Percentiles rank a stretch among this genome's conserved stretches.
These are phyloP conservation scores for Caenorhabditis drosophilae DNA, from an alignment of 2,888 invertebrate genomes.

Conservation along the genomic window DNA sequence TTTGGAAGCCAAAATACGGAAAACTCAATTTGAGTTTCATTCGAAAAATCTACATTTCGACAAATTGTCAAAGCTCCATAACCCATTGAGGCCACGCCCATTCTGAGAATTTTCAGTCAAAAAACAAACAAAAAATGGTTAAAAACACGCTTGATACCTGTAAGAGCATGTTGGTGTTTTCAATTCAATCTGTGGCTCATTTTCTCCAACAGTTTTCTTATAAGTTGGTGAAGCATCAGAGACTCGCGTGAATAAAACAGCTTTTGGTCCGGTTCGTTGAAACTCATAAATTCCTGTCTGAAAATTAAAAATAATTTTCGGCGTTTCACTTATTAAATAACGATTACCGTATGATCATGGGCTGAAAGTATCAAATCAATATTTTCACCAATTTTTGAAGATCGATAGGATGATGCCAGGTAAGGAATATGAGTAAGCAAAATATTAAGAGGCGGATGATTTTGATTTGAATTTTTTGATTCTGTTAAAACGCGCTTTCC, in stretches of 20 bases:
- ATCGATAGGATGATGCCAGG: conserved; percentile 16
- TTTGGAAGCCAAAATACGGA: conserved; percentile 46
- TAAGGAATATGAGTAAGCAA: conserved; percentile 33
- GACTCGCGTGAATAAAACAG: conserved; percentile 14
- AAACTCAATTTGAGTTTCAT: conserved; percentile 20
- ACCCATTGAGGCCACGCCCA: conserved; percentile 87
- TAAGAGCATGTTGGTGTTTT: conserved; percentile 53
- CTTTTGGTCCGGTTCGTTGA: conserved; percentile 16
- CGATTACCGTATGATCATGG: conserved; percentile 71
- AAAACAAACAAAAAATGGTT: conserved; percentile 2
- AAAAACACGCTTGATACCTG: conserved; percentile 17
- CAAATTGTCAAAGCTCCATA: conserved; percentile 75
- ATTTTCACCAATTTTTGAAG: conserved; percentile 16
- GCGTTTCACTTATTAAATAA: neutral
- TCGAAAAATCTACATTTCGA: conserved; percentile 11
- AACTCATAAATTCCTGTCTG: conserved; percentile 29
- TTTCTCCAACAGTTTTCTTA: conserved; percentile 26
- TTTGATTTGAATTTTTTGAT: conserved; percentile 1
- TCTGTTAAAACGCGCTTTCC: neutral
- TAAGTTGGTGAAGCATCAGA: conserved; percentile 20
- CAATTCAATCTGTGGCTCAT: conserved; percentile 36
- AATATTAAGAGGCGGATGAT: conserved; percentile 12
- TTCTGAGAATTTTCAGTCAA: conserved; percentile 73
- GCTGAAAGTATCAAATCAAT: conserved; percentile 70
- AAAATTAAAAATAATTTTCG: neutral